Percentiles rank a stretch among this genome's conserved stretches.
Conservation (phyloP, 1,140 invertebrate genomes). For the Trissolcus basalis region DNA sequence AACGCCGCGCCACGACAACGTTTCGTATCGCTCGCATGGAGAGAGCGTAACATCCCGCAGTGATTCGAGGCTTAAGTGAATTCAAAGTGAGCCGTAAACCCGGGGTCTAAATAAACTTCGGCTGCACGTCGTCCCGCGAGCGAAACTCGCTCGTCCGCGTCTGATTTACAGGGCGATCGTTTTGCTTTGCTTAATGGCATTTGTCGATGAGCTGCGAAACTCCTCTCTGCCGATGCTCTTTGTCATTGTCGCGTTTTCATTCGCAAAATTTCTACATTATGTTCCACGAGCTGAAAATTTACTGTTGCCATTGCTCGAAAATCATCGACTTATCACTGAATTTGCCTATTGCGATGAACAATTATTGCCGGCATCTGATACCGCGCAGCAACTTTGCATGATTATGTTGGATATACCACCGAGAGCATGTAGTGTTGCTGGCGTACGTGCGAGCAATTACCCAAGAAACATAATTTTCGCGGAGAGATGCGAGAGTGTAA, state of each 20-base stretch:
- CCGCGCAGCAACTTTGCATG: slow-evolving; percentile 61
- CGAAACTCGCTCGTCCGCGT: slow-evolving; percentile 58
- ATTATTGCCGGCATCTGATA: slow-evolving; percentile 62
- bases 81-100: slow-evolving; percentile 73
- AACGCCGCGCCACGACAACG: slow-evolving; percentile 46
- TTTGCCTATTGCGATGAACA: slow-evolving; percentile 64
- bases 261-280: slow-evolving; percentile 28
- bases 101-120: slow-evolving; percentile 71
- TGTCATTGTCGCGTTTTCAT: slow-evolving; percentile 36
- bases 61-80: slow-evolving; percentile 70
- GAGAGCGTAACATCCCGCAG: slow-evolving; percentile 56
- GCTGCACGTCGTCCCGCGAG: slow-evolving; percentile 49
- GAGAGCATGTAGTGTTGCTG: slow-evolving; percentile 57
- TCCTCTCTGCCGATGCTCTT: slow-evolving; percentile 11
- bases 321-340: slow-evolving; percentile 54
- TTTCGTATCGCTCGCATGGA: slow-evolving; percentile 17
- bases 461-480: slow-evolving; percentile 67
- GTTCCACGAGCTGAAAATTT: slow-evolving; percentile 3
- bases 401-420: slow-evolving; percentile 59
- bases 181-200: slow-evolving; percentile 49
- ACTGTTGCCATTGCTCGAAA: slow-evolving; percentile 14
- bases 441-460: slow-evolving; percentile 63
- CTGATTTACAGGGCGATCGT: slow-evolving; percentile 65
- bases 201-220: slow-evolving; percentile 57
- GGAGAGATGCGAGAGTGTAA: slow-evolving; percentile 38